Base-by-base conservation (phyloP, 2,113 vertebrate species). In the Phoxinus phoxinus region DNA sequence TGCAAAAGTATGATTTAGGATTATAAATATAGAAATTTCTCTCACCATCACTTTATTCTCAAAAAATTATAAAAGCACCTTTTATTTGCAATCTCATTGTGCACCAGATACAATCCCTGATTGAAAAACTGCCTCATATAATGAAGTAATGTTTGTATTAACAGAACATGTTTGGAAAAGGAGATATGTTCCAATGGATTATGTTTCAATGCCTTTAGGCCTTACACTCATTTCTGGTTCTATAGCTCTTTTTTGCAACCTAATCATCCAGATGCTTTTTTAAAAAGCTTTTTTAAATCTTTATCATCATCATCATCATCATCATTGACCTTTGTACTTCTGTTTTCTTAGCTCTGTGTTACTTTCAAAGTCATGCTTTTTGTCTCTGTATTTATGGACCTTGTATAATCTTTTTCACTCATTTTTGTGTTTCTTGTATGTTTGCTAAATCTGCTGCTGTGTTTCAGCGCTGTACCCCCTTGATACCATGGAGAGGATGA, bases 341-440 rank as follows among this genome's bases (percentile, higher is more conserved):
- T 48, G 51, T 86, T 35, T 46, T 71, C 44, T 32, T 41, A 72
- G 63, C 63, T 69, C 32, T 71, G 35, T 84, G 10, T 73, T 67
- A 27, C 72, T 79, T 53, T 71, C n/a, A 69, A 32, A 46, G 27
- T 81, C 61, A 77, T 76, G 19, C 10, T 46, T 88, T 86, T 83
- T 74, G 65, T 86, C 59, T 75, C 74, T 85, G 75, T 91, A 91
- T 90, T 91, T 89, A 88, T 90, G 87, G 81, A 85, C 72, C 53
- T 74, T 74, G 72, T 90, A 80, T 84, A 84, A 84, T 82, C 53
- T 83, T 86, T 87, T 87, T 79, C 80, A 83, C 83, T 74, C 10
- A 51, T 71, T 75, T 73, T 76, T 86, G 21, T 86, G 69, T 83
- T 75, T 86, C 84, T 67, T 90, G 74, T 89, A 80, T 87, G 78